Conservation (phyloP, 2,113 vertebrate species). For the Takifugu flavidus region DNA sequence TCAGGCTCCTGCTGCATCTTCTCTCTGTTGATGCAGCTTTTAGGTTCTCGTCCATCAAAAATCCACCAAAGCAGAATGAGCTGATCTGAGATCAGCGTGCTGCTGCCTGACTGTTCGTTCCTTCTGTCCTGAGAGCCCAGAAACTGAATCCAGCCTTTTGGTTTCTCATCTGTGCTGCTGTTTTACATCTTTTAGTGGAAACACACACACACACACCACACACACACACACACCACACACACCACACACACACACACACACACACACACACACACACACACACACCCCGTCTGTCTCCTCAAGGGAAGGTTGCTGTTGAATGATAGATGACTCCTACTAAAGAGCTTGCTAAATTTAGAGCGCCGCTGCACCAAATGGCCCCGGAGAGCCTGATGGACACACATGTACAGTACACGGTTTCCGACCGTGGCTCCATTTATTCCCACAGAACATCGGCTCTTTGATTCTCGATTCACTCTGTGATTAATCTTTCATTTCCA, state of each 20-base stretch:
- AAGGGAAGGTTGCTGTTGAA: constrained; percentile 54
- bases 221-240: constrained; percentile 9
- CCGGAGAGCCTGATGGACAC: constrained; percentile 29
- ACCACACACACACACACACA: constrained; percentile 21
- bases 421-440: too few species aligned
- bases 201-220: too few species aligned
- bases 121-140: too few species aligned
- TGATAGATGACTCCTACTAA: constrained; percentile 67
- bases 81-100: not conserved
- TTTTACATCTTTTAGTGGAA: not conserved
- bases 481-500: too few species aligned
- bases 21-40: too few species aligned
- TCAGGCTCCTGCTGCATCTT: too few species aligned
- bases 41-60: too few species aligned
- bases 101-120: too few species aligned
- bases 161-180: not conserved
- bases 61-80: not conserved
- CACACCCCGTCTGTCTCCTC: constrained; percentile 29
- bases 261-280: constrained; percentile 18
- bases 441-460: too few species aligned
- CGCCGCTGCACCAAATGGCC: constrained; percentile 31
- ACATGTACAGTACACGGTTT: constrained; percentile 5
- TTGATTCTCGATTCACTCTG: too few species aligned
- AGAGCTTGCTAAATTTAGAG: constrained; percentile 65
- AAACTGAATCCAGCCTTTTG: not conserved